phyloP scores from a whole-genome alignment of 2,113 vertebrate genomes.

The Tricholaema leucomelas region DNA sequence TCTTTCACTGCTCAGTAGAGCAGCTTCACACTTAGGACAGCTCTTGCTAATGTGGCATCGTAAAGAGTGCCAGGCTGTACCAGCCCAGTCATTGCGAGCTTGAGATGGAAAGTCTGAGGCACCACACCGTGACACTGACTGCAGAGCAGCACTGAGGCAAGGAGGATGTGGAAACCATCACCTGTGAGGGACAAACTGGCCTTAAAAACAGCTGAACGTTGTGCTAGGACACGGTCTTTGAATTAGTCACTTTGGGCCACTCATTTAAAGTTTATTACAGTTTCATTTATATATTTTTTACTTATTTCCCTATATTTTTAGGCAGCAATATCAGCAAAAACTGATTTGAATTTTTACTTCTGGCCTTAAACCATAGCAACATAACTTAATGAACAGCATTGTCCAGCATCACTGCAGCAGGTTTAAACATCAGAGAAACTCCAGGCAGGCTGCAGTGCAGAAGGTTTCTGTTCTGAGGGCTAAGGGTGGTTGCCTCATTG shows the following conservation, averaged over 20 bases:
- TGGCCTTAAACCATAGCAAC: conserved; percentile 47
- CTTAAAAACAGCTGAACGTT: not conserved
- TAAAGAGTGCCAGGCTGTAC: not conserved
- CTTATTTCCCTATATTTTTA: conserved; percentile 45
- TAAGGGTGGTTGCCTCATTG: not conserved
- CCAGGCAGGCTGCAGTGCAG: not conserved
- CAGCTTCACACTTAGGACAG: not conserved
- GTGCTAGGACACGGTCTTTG: conserved; percentile 33
- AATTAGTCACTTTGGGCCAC: conserved; percentile 56
- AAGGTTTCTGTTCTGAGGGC: not conserved
- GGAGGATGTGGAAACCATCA: conserved; percentile 57
- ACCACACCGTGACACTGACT: not conserved
- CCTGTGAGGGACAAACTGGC: not conserved
- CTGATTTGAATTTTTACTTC: conserved; percentile 40
- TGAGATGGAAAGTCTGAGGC: conserved; percentile 41
- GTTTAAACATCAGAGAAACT: not conserved
- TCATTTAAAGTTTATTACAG: conserved; percentile 37
- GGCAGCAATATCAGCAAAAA: conserved; percentile 28
- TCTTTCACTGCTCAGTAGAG: not conserved
- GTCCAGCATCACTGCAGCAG: not conserved
- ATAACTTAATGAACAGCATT: not conserved
- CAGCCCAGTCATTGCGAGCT: not conserved
- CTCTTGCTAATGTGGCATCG: conserved; percentile 1
- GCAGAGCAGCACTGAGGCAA: not conserved
- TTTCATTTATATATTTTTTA: conserved; percentile 46